Percentiles rank a stretch among this genome's conserved stretches.
phyloP scores from a whole-genome alignment of 2,113 vertebrate genomes.

The Ameiurus melas region DNA sequence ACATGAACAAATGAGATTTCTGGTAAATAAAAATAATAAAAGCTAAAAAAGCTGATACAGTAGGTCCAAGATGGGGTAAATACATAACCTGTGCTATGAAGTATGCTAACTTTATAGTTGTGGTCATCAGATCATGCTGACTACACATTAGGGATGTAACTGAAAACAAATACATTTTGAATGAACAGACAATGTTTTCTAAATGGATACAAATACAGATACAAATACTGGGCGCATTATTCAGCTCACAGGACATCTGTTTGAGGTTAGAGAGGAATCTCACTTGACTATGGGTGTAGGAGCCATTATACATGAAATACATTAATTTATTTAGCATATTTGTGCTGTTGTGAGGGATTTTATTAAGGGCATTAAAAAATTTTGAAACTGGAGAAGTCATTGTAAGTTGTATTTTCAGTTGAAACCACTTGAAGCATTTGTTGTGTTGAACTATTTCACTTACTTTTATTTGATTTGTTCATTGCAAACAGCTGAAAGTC shows the following conservation, averaged over 20 bases:
- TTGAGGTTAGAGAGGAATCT: background rate
- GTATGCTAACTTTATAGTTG: background rate
- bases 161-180: background rate
- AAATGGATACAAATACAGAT: background rate
- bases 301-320: too few species aligned
- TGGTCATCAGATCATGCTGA: background rate
- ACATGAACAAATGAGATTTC: too few species aligned
- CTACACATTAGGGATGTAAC: background rate
- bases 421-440: too few species aligned
- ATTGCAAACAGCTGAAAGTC: too few species aligned
- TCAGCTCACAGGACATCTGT: background rate
- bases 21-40: background rate
- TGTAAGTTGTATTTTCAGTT: too few species aligned
- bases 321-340: too few species aligned
- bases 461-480: too few species aligned
- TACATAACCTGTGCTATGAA: background rate
- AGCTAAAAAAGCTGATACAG: background rate
- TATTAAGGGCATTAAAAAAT: too few species aligned
- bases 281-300: background rate
- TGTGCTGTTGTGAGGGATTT: too few species aligned
- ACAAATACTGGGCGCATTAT: background rate
- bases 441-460: too few species aligned
- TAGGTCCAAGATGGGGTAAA: background rate
- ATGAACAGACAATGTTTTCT: background rate
- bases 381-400: too few species aligned